phyloP scores from a whole-genome alignment of 2,888 invertebrate genomes.

The Athripsodes cinereus region DNA sequence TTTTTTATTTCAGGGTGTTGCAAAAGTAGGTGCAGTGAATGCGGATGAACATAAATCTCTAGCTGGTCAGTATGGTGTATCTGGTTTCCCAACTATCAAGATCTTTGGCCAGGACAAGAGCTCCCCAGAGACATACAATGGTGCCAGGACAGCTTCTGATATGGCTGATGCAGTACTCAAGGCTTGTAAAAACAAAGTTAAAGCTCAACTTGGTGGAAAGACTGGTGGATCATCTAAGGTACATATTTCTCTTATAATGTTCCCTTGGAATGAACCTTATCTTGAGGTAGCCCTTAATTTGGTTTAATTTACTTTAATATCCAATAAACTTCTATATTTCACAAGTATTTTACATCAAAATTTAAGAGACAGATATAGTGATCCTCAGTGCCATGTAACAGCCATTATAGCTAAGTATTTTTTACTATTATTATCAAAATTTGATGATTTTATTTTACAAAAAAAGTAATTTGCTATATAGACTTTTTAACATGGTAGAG shows the following conservation, averaged over 20 bases:
- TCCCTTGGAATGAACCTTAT: too few relatives aligned
- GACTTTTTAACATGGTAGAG: too few relatives aligned
- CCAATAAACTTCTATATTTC: too few relatives aligned
- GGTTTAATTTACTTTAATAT: too few relatives aligned
- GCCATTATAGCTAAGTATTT: too few relatives aligned
- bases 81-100: constrained; percentile 95
- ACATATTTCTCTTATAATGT: constrained; percentile 24
- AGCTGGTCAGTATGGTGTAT: constrained; percentile 72
- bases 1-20: constrained; percentile 62
- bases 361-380: too few relatives aligned
- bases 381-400: too few relatives aligned
- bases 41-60: constrained; percentile 83
- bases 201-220: constrained; percentile 61
- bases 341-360: too few relatives aligned
- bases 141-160: constrained; percentile 77
- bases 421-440: too few relatives aligned
- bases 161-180: constrained; percentile 81
- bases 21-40: constrained; percentile 92
- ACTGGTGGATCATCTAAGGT: constrained; percentile 38
- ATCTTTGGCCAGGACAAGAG: constrained; percentile 83
- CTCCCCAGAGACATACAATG: constrained; percentile 78
- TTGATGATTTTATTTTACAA: too few relatives aligned
- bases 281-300: too few relatives aligned
- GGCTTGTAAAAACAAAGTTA: constrained; percentile 69
- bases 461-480: too few relatives aligned